Conservation (phyloP, 2,888 invertebrate species). For the Nephrotoma guestfalica region DNA sequence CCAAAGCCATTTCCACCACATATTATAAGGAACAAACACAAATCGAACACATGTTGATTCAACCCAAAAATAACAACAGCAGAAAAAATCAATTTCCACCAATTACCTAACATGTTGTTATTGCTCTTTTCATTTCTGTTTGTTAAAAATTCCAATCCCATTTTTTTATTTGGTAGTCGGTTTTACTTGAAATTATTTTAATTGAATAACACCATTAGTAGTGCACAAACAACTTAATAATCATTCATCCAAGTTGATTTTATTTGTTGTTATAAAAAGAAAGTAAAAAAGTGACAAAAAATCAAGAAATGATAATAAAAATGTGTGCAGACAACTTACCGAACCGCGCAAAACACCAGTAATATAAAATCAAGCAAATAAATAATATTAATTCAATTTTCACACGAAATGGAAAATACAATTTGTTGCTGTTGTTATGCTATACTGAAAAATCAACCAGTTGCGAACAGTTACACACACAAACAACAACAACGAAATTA, state of each 20-base stretch:
- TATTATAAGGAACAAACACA: background rate
- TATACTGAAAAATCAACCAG: background rate
- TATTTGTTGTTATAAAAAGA: background rate
- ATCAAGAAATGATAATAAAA: background rate
- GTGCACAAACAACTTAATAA: background rate
- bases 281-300: background rate
- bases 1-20: background rate
- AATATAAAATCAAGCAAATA: background rate
- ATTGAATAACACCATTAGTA: background rate
- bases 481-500: background rate
- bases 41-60: background rate
- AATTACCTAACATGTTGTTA: background rate
- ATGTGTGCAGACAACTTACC: background rate
- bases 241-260: background rate
- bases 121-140: background rate
- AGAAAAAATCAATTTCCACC: background rate
- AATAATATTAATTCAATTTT: background rate
- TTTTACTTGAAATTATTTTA: background rate
- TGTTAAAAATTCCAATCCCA: background rate
- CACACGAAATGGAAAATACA: background rate
- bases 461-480: background rate
- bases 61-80: background rate
- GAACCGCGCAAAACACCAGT: background rate
- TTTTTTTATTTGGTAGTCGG: background rate
- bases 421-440: background rate